phyloP scores from a whole-genome alignment of 2,888 invertebrate genomes.

The Catocala sponsa region DNA sequence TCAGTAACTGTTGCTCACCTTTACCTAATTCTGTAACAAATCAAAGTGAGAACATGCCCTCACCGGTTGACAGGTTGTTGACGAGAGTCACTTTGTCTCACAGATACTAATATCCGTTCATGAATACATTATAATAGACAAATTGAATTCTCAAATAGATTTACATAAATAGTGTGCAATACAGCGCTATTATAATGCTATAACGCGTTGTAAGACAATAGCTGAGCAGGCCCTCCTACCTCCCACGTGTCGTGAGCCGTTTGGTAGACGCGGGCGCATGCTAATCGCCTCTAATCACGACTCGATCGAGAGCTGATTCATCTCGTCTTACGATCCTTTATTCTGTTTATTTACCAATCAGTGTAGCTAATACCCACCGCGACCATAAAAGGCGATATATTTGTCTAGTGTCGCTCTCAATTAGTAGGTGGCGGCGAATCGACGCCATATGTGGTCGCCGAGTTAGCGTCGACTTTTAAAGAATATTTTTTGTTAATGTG shows the following conservation, averaged over 20 bases:
- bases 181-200: slow-evolving; percentile 80
- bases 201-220: slow-evolving; percentile 85
- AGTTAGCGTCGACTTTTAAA: slow-evolving; percentile 76
- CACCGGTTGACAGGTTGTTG: slow-evolving; percentile 70
- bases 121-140: slow-evolving; percentile 80
- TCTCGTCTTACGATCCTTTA: slow-evolving; percentile 75
- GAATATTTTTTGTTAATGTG: slow-evolving; percentile 79
- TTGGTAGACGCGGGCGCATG: slow-evolving; percentile 73
- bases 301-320: slow-evolving; percentile 85
- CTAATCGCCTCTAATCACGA: slow-evolving; percentile 85
- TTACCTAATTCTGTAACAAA: slow-evolving; percentile 38
- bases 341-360: slow-evolving; percentile 85
- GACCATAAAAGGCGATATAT: slow-evolving; percentile 85
- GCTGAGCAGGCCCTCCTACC: slow-evolving; percentile 77
- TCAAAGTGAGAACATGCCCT: slow-evolving; percentile 49
- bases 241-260: slow-evolving; percentile 72
- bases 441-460: slow-evolving; percentile 81
- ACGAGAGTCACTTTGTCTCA: slow-evolving; percentile 66
- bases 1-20: slow-evolving; percentile 25
- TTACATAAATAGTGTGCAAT: slow-evolving; percentile 86
- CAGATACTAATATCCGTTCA: slow-evolving; percentile 72
- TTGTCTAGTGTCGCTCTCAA: slow-evolving; percentile 84
- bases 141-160: slow-evolving; percentile 85
- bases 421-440: slow-evolving; percentile 82
- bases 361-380: slow-evolving; percentile 76